Evolutionary conservation across 1,140 invertebrate species (phyloP), one percentile per base, ranked within the genome.

Genomic region (Brachionus plicatilis): DNA sequence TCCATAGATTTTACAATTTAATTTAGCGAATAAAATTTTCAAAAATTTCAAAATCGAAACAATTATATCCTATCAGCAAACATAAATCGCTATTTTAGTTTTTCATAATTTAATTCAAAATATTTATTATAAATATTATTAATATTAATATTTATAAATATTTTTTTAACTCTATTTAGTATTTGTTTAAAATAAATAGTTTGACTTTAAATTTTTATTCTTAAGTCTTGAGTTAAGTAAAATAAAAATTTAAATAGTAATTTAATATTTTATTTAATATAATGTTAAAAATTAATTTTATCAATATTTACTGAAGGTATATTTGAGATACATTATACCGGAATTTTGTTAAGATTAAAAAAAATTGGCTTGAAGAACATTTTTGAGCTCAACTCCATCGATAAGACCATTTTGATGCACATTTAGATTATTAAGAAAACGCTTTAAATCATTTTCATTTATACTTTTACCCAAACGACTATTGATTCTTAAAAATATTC

Each of bases 401-500:
- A 83, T 72, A 11, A 24, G 17, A 8, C 82, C 82, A 83, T 83
- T 66, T 41, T 24, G 60, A 56, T 45, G 24, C 3, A 83, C 12
- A 72, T 83, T 43, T 27, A 82, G 33, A 37, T 8, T 82, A 45
- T 9, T 29, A 17, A 82, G 60, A 43, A 82, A 68, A 17, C 65
- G 50, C 45, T 45, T 60, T 43, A 82, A 17, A 37, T 82, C 79
- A 29, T 65, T 56, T 82, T 82, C 79, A 47, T n/a, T 17, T 45
- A 33, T 27, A 24, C 14, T 53, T 68, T 56, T 60, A 47, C 53
- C 53, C 6, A 82, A 47, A 20, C 53, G 79, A 47, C 79, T 82
- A 47, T 82, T 82, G 11, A 82, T 43, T 65, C 43, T 82, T 68
- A 65, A 68, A 43, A 66, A 82, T 65, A 82, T 82, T 20, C 43